A percentile compares a stretch with the other conserved stretches of the same genome.
phyloP scores from a whole-genome alignment of 2,888 invertebrate species.

The Drosophila siamana region DNA sequence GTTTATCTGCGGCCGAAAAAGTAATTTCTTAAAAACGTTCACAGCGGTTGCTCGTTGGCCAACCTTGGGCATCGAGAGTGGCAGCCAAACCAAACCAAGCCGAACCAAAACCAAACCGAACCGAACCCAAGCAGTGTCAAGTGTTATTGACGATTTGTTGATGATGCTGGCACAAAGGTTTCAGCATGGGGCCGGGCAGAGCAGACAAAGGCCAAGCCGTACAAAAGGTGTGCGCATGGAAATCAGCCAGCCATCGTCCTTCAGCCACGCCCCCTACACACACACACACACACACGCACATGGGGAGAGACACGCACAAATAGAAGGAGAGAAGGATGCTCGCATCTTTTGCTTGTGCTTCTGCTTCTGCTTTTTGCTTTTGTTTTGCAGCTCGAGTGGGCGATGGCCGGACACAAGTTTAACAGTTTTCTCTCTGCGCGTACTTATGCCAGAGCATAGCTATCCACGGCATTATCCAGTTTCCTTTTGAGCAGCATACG shows the following conservation, averaged over 20 bases:
- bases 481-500: conserved; percentile 43
- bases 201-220: conserved; percentile 34
- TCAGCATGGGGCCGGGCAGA: conserved; percentile 1
- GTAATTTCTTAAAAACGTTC: conserved; percentile 76
- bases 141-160: conserved; percentile 81
- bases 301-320: not conserved
- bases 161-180: conserved; percentile 71
- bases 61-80: no score
- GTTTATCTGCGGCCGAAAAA: conserved; percentile 67
- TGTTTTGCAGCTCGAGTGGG: conserved; percentile 41
- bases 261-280: conserved; percentile 9
- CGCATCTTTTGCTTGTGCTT: conserved; percentile 7
- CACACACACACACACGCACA: not conserved
- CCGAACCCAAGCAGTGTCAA: conserved; percentile 67
- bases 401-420: conserved; percentile 35
- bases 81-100: no score
- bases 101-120: not conserved
- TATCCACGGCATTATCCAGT: conserved; percentile 18
- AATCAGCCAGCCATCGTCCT: conserved; percentile 48
- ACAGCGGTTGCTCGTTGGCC: no score
- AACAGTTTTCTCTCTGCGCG: conserved; percentile 9
- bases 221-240: conserved; percentile 54
- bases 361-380: no score
- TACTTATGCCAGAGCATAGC: not conserved
- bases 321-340: conserved; percentile 2